These are phyloP conservation scores for Porites cylindrica DNA, from an alignment of 92 coral and sea anemone genomes.

Conservation along the genomic window DNA sequence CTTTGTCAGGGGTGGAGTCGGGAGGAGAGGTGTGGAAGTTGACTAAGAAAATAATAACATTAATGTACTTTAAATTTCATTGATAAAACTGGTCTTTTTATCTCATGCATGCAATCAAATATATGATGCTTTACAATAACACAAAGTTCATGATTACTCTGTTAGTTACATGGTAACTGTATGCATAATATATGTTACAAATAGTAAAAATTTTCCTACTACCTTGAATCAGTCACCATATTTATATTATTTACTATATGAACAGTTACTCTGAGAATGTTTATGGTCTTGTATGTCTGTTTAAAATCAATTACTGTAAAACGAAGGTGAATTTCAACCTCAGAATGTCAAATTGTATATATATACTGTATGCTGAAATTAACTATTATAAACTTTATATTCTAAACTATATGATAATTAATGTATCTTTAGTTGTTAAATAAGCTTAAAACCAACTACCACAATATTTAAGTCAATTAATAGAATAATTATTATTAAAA, in stretches of 20 bases:
- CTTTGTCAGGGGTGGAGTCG: too few species aligned
- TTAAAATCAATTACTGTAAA: slow-evolving; percentile 24
- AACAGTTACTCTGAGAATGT: neutral
- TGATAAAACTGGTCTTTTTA: neutral
- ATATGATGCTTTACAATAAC: slow-evolving; percentile 30
- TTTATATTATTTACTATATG: neutral
- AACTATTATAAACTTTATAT: neutral
- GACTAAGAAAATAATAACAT: neutral
- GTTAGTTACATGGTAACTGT: slow-evolving; percentile 90
- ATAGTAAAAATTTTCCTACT: slow-evolving; percentile 19
- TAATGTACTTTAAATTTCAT: neutral
- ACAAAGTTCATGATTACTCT: slow-evolving; percentile 71
- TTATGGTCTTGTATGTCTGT: neutral
- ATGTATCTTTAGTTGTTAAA: neutral
- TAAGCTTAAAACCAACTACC: neutral
- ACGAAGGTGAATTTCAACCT: neutral
- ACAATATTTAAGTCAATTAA: neutral
- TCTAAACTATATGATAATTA: neutral
- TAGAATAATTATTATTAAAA: neutral
- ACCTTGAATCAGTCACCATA: neutral
- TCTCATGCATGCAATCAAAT: slow-evolving; percentile 8
- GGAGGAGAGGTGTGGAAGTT: too few species aligned
- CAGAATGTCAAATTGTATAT: neutral
- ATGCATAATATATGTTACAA: slow-evolving; percentile 41
- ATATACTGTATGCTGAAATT: slow-evolving; percentile 5